Evolutionary conservation across 2,113 vertebrate genomes (phyloP).

Genomic region (Tragelaphus scriptus): DNA sequence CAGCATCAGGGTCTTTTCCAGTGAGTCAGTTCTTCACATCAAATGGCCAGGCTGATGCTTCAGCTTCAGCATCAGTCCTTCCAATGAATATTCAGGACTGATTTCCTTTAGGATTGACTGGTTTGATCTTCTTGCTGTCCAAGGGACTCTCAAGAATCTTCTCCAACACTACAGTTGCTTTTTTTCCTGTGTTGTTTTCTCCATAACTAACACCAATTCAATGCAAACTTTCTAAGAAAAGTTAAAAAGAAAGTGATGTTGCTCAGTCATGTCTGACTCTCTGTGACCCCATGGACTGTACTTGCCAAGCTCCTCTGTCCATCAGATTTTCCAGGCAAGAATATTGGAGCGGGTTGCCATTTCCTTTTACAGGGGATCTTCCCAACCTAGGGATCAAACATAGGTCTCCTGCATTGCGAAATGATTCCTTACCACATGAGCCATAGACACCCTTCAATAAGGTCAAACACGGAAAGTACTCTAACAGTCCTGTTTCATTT

Average conservation of each 20-base stretch:
- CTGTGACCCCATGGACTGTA: background rate
- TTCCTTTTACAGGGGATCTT: background rate
- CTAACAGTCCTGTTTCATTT: background rate
- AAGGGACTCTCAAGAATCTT: background rate
- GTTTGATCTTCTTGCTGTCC: background rate
- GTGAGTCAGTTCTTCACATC: background rate
- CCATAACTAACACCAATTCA: background rate
- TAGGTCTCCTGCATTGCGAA: background rate
- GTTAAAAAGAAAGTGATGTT: background rate
- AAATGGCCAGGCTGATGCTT: background rate
- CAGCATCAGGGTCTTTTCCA: background rate
- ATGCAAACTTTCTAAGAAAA: background rate
- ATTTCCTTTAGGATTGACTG: background rate
- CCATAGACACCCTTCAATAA: background rate
- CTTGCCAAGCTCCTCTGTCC: background rate
- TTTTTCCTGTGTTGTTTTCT: background rate
- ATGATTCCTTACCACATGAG: background rate
- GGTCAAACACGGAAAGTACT: background rate
- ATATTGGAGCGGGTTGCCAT: background rate
- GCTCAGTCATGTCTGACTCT: background rate
- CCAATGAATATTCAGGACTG: background rate
- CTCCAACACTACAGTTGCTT: background rate
- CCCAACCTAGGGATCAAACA: background rate
- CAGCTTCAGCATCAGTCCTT: background rate
- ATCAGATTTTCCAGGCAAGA: background rate